These are phyloP conservation scores for Chrysopilus asiliformis DNA, from an alignment of 2,888 invertebrate genomes.

Conservation along the genomic window DNA sequence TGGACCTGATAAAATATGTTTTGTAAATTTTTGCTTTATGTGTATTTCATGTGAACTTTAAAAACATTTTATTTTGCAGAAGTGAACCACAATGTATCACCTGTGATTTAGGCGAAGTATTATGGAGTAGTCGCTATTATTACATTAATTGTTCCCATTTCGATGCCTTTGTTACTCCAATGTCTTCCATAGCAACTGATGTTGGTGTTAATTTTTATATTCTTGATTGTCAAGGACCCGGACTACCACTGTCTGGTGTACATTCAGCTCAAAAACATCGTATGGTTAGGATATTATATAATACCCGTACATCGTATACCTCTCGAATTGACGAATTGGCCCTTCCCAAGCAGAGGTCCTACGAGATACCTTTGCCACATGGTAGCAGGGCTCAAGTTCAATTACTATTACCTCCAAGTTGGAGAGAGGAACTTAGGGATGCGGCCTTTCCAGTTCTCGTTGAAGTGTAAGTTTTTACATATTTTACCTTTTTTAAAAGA, in stretches of 20 bases:
- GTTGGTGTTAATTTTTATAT: conserved; percentile 47
- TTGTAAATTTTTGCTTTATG: neutral
- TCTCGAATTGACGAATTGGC: conserved; percentile 62
- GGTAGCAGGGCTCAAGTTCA: conserved; percentile 81
- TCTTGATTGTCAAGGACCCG: conserved; percentile 84
- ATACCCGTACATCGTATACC: conserved; percentile 50
- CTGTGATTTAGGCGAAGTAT: conserved; percentile 60
- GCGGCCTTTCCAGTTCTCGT: conserved; percentile 81
- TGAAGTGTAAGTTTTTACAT: conserved; percentile 60
- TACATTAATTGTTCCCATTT: conserved; percentile 82
- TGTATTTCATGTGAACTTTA: neutral
- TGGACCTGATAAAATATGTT: too few relatives aligned
- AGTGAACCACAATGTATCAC: conserved; percentile 73
- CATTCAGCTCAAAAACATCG: conserved; percentile 64
- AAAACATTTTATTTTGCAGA: conserved; percentile 17
- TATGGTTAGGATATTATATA: conserved; percentile 63
- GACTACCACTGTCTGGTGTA: conserved; percentile 68
- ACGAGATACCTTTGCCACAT: conserved; percentile 74
- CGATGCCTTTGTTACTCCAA: conserved; percentile 56
- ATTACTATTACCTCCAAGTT: conserved; percentile 73
- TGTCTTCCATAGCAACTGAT: conserved; percentile 32
- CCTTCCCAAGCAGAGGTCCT: conserved; percentile 65
- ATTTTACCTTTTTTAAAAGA: too few relatives aligned
- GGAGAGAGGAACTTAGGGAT: conserved; percentile 72
- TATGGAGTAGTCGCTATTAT: conserved; percentile 66